Evolutionary conservation across 2,888 invertebrate species (phyloP), one percentile per base, ranked within the genome.

Genomic region (Scaeva pyrastri): DNA sequence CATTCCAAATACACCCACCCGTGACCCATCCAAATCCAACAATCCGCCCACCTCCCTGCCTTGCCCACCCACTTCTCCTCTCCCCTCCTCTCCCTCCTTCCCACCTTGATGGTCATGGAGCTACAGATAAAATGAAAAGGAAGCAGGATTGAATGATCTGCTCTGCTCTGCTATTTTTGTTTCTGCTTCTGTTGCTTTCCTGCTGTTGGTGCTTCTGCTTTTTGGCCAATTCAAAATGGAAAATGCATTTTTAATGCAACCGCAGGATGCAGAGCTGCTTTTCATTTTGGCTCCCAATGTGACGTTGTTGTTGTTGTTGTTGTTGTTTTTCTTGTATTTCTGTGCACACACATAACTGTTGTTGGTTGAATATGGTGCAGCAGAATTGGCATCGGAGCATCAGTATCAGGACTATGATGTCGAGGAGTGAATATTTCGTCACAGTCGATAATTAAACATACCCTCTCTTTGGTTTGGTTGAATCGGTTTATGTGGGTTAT

Each of bases 171-270:
- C 21, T 23, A n/a, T 12, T 50, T 31, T 31, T 31, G 7, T 31
- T 31, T 3, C 7, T 31, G 31, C 3, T 31, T n/a, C n/a, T 31
- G 31, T 31, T 31, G 26, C 7, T 26, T 26, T n/a, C n/a, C n/a
- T n/a, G n/a, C 1, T 8, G 50, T 50, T 45, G 48, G 0, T 68
- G 68, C 48, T 36, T n/a, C 50, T 50, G 60, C 14, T 39, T 68
- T 52, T 55, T 73, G 80, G 74, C 76, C 85, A 85, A 77, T 77
- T 81, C 81, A 74, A 58, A 82, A 78, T 74, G 77, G 86, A 58
- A 86, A 86, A 86, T 86, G 70, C 70, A 86, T 82, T 82, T 86
- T 77, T 77, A 86, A 86, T 86, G 64, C 82, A 77, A 82, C 86
- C 86, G 74, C 82, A 82, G 77, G 77, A 74, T 74, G 19, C 68